phyloP scores from a whole-genome alignment of 2,888 invertebrate genomes.

The Melanostoma scalare region DNA sequence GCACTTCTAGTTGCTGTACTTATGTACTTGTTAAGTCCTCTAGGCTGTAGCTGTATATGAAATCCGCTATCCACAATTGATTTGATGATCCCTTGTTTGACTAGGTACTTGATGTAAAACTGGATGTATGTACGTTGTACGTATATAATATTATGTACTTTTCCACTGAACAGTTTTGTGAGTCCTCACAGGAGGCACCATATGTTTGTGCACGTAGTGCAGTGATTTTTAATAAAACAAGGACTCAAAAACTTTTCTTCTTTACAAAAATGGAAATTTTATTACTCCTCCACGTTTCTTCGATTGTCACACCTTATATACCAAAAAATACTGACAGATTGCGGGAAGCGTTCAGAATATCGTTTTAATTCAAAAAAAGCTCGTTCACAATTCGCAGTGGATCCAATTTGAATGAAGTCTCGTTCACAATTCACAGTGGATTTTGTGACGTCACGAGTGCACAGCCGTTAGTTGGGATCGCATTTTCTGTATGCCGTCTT shows the following conservation, averaged over 20 bases:
- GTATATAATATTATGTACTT: neutral
- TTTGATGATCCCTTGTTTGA: neutral
- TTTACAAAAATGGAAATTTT: neutral
- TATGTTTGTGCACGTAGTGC: conserved; percentile 22
- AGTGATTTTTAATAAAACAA: neutral
- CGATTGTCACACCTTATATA: neutral
- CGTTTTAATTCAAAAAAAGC: too few species aligned
- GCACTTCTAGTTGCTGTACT: too few species aligned
- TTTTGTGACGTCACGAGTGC: too few species aligned
- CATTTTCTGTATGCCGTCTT: too few species aligned
- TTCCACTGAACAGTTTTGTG: neutral
- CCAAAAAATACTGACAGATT: too few species aligned
- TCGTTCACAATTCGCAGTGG: too few species aligned
- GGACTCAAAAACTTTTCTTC: neutral
- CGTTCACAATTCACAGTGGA: too few species aligned
- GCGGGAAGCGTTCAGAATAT: too few species aligned
- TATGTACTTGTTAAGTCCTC: too few species aligned
- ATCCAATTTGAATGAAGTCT: too few species aligned
- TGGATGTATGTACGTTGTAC: neutral
- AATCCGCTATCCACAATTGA: neutral
- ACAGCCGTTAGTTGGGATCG: too few species aligned
- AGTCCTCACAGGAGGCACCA: conserved; percentile 24
- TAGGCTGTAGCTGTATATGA: too few species aligned
- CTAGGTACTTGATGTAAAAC: neutral
- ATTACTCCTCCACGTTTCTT: neutral